phyloP scores from a whole-genome alignment of 1,140 invertebrate genomes.

The Probaryconus sp. region DNA sequence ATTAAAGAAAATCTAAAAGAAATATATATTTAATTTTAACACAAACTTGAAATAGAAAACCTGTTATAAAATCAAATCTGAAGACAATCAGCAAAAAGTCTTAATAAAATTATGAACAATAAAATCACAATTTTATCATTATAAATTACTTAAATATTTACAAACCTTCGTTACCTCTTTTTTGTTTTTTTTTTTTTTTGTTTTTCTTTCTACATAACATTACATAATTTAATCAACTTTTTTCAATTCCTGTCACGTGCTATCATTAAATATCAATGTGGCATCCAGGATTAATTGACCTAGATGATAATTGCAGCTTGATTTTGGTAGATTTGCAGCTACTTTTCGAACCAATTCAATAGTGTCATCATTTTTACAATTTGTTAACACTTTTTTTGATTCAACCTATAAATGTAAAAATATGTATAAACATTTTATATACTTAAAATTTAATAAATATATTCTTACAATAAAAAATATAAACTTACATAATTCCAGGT shows the following conservation, averaged over 20 bases:
- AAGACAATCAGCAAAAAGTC: no score
- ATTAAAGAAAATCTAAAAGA: not conserved
- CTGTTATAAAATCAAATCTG: no score
- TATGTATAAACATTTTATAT: slow-evolving; percentile 1
- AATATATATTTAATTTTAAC: no score
- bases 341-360: slow-evolving; percentile 71
- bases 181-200: no score
- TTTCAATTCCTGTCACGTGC: slow-evolving; percentile 47
- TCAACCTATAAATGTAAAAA: slow-evolving; percentile 67
- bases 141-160: slow-evolving; percentile 24
- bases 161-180: no score
- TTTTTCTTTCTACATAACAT: no score
- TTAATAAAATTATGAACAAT: slow-evolving; percentile 8
- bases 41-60: no score
- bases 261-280: slow-evolving; percentile 68
- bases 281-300: slow-evolving; percentile 73
- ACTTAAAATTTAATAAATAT: not conserved
- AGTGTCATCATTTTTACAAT: slow-evolving; percentile 72
- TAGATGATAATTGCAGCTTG: slow-evolving; percentile 71
- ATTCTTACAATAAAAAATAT: not conserved
- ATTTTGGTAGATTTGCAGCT: slow-evolving; percentile 67
- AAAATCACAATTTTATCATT: not conserved
- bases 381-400: slow-evolving; percentile 67
- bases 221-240: slow-evolving; percentile 1
- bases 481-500: not conserved